Evolutionary conservation across 2,888 invertebrate genomes (phyloP).

Genomic region (Oxystoma pomonae): DNA sequence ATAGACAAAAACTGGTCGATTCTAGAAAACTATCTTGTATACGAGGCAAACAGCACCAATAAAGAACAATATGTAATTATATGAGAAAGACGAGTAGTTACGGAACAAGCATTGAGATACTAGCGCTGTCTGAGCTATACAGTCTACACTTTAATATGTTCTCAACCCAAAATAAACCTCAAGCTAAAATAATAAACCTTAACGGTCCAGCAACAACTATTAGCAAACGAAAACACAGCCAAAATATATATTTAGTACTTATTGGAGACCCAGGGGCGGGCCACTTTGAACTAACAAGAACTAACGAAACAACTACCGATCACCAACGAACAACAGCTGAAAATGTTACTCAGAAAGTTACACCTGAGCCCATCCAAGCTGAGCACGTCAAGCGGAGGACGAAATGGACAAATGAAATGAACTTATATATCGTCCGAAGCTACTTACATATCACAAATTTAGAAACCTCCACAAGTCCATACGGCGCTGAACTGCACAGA

Average conservation of each 20-base stretch:
- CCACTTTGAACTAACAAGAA: conserved; percentile 8
- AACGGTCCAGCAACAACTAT: not conserved
- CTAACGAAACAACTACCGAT: no score
- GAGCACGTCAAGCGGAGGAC: not conserved
- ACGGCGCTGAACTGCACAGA: not conserved
- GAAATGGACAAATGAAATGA: not conserved
- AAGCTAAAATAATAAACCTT: no score
- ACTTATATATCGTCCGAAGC: not conserved
- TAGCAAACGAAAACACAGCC: not conserved
- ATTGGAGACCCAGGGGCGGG: not conserved
- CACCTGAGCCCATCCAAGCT: not conserved
- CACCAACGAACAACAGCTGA: no score
- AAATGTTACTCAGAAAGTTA: not conserved
- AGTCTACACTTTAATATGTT: no score
- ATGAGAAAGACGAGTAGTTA: no score
- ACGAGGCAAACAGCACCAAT: no score
- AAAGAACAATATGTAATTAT: no score
- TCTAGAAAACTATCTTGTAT: no score
- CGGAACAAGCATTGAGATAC: no score
- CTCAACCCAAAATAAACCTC: no score
- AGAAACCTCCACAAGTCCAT: not conserved
- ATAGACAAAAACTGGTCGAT: no score
- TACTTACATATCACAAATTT: not conserved
- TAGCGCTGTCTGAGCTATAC: no score
- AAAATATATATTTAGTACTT: not conserved